Evolutionary conservation across 2,113 vertebrate genomes (phyloP).

Genomic region (Hystrix brachyura): DNA sequence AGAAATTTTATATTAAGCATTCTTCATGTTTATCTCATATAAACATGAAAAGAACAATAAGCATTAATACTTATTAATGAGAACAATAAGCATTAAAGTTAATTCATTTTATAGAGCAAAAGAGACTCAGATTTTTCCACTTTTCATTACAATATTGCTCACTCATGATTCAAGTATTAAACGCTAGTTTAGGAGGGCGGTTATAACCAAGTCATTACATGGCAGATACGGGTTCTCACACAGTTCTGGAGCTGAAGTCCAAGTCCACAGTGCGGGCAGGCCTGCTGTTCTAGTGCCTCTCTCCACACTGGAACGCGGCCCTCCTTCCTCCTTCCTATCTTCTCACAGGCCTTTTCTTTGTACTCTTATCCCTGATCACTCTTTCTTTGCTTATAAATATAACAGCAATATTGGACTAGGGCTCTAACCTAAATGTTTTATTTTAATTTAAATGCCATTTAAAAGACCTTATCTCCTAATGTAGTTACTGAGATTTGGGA

Average conservation of each 20-base stretch:
- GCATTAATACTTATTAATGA: background rate
- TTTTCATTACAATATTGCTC: background rate
- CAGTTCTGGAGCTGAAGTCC: background rate
- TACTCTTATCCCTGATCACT: background rate
- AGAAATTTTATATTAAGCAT: background rate
- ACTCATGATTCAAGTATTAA: background rate
- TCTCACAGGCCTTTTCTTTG: background rate
- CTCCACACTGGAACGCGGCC: fast-evolving
- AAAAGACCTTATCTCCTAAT: background rate
- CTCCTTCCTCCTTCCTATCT: background rate
- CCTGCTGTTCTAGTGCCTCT: fast-evolving
- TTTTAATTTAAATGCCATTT: background rate
- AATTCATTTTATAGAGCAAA: background rate
- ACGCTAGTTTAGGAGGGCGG: background rate
- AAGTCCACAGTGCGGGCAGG: too few relatives aligned
- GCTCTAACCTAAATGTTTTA: background rate
- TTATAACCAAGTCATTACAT: background rate
- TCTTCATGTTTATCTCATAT: background rate
- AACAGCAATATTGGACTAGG: background rate
- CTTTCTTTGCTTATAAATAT: background rate
- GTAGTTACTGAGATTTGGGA: background rate
- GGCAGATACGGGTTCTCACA: too few relatives aligned
- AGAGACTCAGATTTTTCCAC: background rate
- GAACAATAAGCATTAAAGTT: background rate
- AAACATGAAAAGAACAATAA: background rate